A percentile compares a stretch with the other conserved stretches of the same genome.
Evolutionary conservation across 2,797 vertebrate genomes (phyloP).

Genomic region (Gallinago stenura): DNA sequence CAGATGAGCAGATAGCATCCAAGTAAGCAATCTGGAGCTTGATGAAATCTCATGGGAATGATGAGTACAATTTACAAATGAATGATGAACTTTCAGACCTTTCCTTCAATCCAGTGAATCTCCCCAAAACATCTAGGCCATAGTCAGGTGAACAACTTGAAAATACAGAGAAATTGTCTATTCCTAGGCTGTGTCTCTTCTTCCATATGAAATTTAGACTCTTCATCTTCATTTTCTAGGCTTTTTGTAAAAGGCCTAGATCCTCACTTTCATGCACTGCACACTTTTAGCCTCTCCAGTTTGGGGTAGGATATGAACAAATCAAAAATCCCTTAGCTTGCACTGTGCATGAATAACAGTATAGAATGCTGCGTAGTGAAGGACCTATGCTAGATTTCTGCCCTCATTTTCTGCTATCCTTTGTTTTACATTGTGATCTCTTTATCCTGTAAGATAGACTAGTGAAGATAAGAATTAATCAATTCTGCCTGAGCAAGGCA

Average conservation of each 20-base stretch:
- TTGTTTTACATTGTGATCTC: not conserved
- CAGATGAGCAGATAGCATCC: slow-evolving; percentile 75
- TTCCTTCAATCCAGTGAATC: not conserved
- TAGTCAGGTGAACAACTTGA: not conserved
- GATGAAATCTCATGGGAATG: slow-evolving; percentile 39
- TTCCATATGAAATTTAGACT: not conserved
- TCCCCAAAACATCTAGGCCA: not conserved
- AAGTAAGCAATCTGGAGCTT: not conserved
- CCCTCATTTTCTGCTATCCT: not conserved
- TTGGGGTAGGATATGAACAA: not conserved
- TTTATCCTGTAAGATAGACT: not conserved
- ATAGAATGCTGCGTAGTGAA: not conserved
- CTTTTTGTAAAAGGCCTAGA: not conserved
- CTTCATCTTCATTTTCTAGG: not conserved
- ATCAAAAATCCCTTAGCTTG: not conserved
- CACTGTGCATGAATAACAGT: not conserved
- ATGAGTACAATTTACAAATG: not conserved
- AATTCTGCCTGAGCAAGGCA: not conserved
- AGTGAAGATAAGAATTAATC: not conserved
- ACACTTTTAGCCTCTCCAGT: not conserved
- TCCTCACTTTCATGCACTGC: not conserved
- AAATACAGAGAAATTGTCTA: not conserved
- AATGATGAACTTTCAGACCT: slow-evolving; percentile 19
- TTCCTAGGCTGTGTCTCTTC: not conserved
- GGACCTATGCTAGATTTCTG: not conserved